phyloP scores from a whole-genome alignment of 2,797 vertebrate genomes.

The Chelon labrosus region DNA sequence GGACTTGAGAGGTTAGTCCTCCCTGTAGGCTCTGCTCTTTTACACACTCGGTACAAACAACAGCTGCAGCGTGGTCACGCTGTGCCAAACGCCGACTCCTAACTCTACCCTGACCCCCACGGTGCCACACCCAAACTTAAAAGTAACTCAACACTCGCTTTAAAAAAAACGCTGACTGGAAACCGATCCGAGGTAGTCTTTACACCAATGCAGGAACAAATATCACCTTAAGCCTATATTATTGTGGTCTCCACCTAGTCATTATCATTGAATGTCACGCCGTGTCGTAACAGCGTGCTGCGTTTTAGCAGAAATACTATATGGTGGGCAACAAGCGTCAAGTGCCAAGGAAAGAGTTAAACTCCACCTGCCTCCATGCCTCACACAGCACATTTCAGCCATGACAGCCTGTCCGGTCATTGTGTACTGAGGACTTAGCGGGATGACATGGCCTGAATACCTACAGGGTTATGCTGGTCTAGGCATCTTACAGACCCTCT shows the following conservation, averaged over 20 bases:
- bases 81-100: constrained; percentile 68
- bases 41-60: constrained; percentile 83
- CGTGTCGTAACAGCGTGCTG: neutral
- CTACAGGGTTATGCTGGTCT: constrained; percentile 79
- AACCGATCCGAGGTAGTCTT: constrained; percentile 19
- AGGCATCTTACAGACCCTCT: constrained; percentile 78
- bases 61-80: constrained; percentile 80
- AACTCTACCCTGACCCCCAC: constrained; percentile 41
- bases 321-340: constrained; percentile 12
- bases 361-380: constrained; percentile 79
- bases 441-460: constrained; percentile 81
- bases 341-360: constrained; percentile 70
- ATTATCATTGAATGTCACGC: neutral
- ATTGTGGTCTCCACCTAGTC: neutral
- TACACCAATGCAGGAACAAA: constrained; percentile 20
- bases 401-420: constrained; percentile 78
- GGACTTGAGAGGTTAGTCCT: constrained; percentile 68
- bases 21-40: constrained; percentile 64
- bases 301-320: constrained; percentile 27
- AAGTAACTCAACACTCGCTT: constrained; percentile 25
- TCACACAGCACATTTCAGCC: constrained; percentile 77
- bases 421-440: constrained; percentile 77
- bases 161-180: constrained; percentile 29
- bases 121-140: constrained; percentile 58
- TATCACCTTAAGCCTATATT: neutral